Base-by-base conservation (phyloP, 2,888 invertebrate species). In the Drosophila subquinaria region DNA sequence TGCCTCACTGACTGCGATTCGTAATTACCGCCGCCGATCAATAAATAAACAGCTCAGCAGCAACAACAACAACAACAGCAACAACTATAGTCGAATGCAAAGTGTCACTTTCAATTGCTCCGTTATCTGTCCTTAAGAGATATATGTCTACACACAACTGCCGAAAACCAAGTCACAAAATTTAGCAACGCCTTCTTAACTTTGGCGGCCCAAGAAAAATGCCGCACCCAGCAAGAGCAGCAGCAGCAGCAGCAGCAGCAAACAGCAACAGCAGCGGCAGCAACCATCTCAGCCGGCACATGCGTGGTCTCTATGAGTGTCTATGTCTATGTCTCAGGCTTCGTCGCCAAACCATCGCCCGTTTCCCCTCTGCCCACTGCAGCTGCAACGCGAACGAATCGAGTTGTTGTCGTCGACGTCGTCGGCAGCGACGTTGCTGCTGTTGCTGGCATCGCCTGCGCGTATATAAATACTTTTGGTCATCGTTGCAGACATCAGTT, bases 381-480 rank as follows among this genome's bases (percentile, higher is more conserved):
- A 77, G 75, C 73, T 82, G 83, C 85, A 88, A 69, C 69, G 53
- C 68, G 66, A 65, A 56, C 72, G 61, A 65, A 52, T 69, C 59
- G 76, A 62, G n/a, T 70, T 51, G 70, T 53, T 55, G 78, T 33
- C 51, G 72, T 6, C 64, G 82, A 38, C 64, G 73, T 50, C 62
- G 73, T 50, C 23, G 66, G 33, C 47, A 48, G 11, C 38, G 57
- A 65, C 52, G 15, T 42, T 56, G 72, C 60, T 51, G 78, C 73
- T 63, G 64, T 69, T 73, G 73, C 64, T 73, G 62, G 63, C 78
- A 69, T 67, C 70, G 73, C 67, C 76, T 79, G 89, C 82, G 92
- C 90, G 91, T 93, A 92, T 92, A 93, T 92, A 93, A 93, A 92
- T 91, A 90, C 91, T 93, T 93, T 93, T 93, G 92, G 92, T 92